phyloP scores from a whole-genome alignment of 1,140 invertebrate genomes.

The Ostrea denselamellosa region DNA sequence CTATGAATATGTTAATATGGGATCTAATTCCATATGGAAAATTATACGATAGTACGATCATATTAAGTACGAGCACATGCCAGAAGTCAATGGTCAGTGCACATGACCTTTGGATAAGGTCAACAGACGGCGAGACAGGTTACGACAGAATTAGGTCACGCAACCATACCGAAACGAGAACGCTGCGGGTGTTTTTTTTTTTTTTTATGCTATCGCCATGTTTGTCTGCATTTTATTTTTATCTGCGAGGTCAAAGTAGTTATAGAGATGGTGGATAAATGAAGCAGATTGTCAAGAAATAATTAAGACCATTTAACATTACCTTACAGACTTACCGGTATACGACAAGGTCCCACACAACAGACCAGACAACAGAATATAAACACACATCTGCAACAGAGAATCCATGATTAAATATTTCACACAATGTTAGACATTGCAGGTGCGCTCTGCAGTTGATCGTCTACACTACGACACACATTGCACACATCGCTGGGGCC shows the following conservation, averaged over 20 bases:
- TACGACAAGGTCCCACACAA: not conserved
- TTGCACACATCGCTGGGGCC: not conserved
- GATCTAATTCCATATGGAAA: no score
- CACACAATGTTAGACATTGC: not conserved
- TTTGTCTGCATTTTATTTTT: constrained; percentile 30
- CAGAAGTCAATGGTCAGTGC: not conserved
- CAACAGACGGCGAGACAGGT: constrained; percentile 29
- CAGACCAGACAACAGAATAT: constrained; percentile 16
- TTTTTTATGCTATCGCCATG: constrained; percentile 32
- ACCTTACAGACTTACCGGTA: not conserved
- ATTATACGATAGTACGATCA: no score
- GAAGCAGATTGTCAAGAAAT: not conserved
- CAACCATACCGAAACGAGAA: not conserved
- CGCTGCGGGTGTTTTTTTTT: not conserved
- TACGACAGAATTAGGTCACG: constrained; percentile 15
- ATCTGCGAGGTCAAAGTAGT: constrained; percentile 23
- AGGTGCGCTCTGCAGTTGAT: not conserved
- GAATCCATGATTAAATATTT: constrained; percentile 36
- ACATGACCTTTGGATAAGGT: constrained; percentile 1
- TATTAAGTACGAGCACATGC: not conserved
- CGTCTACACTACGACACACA: not conserved
- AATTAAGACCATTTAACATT: no score
- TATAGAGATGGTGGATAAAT: not conserved
- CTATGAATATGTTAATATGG: no score
- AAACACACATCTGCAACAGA: not conserved